Conservation (phyloP, 1,140 invertebrate genomes). For the Trichomalopsis sarcophagae region DNA sequence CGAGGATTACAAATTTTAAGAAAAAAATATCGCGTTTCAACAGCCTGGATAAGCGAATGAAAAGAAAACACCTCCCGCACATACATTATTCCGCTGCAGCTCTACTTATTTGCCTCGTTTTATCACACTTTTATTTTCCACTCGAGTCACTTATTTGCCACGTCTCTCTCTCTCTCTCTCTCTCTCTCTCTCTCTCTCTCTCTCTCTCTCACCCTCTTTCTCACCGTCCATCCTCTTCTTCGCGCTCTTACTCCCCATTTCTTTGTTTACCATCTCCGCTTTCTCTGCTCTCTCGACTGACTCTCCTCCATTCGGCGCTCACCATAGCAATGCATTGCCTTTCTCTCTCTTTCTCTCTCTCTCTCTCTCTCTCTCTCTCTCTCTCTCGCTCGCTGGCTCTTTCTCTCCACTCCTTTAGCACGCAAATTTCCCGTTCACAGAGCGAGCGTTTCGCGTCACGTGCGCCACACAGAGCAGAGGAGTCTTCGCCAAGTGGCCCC, state of each 20-base stretch:
- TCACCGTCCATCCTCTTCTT: background rate
- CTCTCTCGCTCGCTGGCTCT: background rate
- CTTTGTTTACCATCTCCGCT: background rate
- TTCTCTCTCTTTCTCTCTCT: too few species aligned
- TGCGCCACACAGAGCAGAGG: background rate
- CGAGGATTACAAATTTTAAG: too few species aligned
- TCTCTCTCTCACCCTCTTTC: background rate
- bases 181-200: background rate
- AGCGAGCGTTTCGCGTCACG: conserved; percentile 27
- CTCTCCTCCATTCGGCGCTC: background rate
- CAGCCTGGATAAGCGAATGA: too few species aligned
- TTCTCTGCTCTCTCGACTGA: conserved; percentile 28
- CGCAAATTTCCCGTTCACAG: conserved; percentile 13
- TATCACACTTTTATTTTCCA: too few species aligned
- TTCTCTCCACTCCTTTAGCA: conserved; percentile 15
- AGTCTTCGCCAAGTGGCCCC: conserved; percentile 57
- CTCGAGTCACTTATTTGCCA: background rate
- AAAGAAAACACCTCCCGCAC: too few species aligned
- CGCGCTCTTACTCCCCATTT: background rate
- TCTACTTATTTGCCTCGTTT: too few species aligned
- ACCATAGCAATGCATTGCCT: too few species aligned
- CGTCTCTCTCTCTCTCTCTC: background rate
- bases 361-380: conserved; percentile 35
- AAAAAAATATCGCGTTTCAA: too few species aligned
- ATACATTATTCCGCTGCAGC: too few species aligned